A percentile compares a stretch with the other conserved stretches of the same genome.
phyloP scores from a whole-genome alignment of 2,888 invertebrate genomes.

The Spilosoma lubricipeda region DNA sequence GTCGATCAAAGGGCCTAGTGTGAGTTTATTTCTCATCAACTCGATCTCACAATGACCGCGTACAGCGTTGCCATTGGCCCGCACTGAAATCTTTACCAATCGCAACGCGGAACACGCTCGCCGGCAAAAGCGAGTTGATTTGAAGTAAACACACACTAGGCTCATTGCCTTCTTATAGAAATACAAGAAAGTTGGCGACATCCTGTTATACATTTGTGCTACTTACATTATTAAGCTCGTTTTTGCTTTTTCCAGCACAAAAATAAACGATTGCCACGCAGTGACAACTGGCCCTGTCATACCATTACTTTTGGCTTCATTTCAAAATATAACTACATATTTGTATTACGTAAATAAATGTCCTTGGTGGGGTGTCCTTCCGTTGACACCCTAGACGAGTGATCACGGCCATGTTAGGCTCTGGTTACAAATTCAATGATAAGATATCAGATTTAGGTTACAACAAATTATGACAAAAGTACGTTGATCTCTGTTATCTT shows the following conservation, averaged over 20 bases:
- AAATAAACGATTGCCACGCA: conserved; percentile 38
- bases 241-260: conserved; percentile 27
- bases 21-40: not conserved
- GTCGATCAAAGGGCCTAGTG: not conserved
- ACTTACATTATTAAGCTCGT: not conserved
- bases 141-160: not conserved
- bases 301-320: conserved; percentile 63
- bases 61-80: not conserved
- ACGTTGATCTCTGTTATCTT: conserved; percentile 42
- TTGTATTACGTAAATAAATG: conserved; percentile 29
- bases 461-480: conserved; percentile 45
- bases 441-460: conserved; percentile 33
- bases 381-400: conserved; percentile 30
- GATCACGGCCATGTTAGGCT: conserved; percentile 8
- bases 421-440: conserved; percentile 17
- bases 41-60: not conserved
- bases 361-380: conserved; percentile 32
- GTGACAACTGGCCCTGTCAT: conserved; percentile 37
- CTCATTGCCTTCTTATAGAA: not conserved
- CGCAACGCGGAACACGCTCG: not conserved
- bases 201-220: not conserved
- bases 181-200: not conserved
- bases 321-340: conserved; percentile 58
- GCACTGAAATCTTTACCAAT: not conserved
- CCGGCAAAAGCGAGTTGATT: not conserved